Conservation (phyloP, 2,888 invertebrate genomes). For the Linnaemya tessellans region DNA sequence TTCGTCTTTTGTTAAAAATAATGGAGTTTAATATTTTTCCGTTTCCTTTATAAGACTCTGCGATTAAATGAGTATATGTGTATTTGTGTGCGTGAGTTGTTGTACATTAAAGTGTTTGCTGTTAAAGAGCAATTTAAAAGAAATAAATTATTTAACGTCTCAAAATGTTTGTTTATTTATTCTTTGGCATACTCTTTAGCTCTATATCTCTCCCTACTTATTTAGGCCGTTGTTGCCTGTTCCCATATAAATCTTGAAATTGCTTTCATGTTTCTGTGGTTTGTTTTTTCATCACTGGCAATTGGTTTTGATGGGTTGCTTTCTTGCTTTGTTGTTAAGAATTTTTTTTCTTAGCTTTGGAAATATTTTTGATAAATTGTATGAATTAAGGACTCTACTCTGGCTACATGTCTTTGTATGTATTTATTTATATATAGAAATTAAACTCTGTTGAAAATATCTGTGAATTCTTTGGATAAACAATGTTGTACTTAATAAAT, state of each 20-base stretch:
- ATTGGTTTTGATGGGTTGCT: neutral
- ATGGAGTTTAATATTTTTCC: constrained; percentile 44
- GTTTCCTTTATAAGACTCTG: constrained; percentile 7
- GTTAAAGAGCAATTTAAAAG: constrained; percentile 18
- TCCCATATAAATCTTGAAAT: neutral
- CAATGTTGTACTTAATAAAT: neutral
- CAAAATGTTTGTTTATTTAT: constrained; percentile 42
- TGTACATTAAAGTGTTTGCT: constrained; percentile 7
- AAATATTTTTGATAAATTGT: constrained; percentile 5
- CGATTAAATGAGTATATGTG: neutral
- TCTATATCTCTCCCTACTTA: neutral
- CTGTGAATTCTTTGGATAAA: neutral
- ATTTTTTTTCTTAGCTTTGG: neutral
- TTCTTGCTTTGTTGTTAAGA: neutral
- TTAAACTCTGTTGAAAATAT: neutral
- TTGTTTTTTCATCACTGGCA: neutral
- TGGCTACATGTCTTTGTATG: too few relatives aligned
- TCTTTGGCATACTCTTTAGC: neutral
- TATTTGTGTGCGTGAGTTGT: neutral
- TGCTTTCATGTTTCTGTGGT: neutral
- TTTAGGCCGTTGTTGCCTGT: neutral
- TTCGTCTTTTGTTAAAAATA: constrained; percentile 12
- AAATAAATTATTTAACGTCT: constrained; percentile 8
- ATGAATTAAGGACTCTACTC: neutral
- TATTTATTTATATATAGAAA: neutral